Evolutionary conservation across 2,888 invertebrate species (phyloP).

Genomic region (Congeria kusceri): DNA sequence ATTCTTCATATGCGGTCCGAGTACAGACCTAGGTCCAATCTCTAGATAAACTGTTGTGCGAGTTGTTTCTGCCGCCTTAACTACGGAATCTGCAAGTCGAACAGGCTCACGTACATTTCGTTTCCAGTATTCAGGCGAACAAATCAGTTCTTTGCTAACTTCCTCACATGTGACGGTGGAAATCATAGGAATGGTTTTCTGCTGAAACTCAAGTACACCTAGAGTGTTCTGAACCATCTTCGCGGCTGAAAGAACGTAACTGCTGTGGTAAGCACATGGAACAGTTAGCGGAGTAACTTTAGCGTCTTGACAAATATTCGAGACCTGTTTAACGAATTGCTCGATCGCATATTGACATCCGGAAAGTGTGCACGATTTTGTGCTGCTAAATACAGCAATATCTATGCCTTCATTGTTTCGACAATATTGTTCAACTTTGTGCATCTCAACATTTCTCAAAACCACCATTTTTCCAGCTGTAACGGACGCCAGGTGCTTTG

Average conservation of each 20-base stretch:
- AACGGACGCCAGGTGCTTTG: constrained; percentile 52
- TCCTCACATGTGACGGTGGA: constrained; percentile 64
- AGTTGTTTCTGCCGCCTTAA: constrained; percentile 27
- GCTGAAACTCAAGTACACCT: background rate
- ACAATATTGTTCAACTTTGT: constrained; percentile 49
- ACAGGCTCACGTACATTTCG: constrained; percentile 73
- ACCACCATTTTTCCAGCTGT: constrained; percentile 69
- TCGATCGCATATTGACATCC: constrained; percentile 55
- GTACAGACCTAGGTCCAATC: constrained; percentile 74
- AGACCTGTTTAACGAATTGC: constrained; percentile 25
- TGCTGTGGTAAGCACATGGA: constrained; percentile 67
- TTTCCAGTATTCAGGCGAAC: constrained; percentile 71
- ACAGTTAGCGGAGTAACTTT: constrained; percentile 44
- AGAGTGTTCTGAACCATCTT: constrained; percentile 26
- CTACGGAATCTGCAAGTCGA: constrained; percentile 64
- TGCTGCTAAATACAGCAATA: constrained; percentile 69
- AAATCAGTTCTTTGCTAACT: constrained; percentile 42
- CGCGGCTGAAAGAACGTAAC: constrained; percentile 48
- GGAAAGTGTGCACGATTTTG: constrained; percentile 67
- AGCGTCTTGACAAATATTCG: constrained; percentile 23
- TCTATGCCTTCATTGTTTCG: constrained; percentile 25
- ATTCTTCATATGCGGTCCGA: constrained; percentile 36
- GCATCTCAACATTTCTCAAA: constrained; percentile 50
- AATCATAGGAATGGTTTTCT: constrained; percentile 10
- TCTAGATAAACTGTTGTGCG: constrained; percentile 71